Conservation (phyloP, 1,140 invertebrate species). For the Trichogramma pretiosum region DNA sequence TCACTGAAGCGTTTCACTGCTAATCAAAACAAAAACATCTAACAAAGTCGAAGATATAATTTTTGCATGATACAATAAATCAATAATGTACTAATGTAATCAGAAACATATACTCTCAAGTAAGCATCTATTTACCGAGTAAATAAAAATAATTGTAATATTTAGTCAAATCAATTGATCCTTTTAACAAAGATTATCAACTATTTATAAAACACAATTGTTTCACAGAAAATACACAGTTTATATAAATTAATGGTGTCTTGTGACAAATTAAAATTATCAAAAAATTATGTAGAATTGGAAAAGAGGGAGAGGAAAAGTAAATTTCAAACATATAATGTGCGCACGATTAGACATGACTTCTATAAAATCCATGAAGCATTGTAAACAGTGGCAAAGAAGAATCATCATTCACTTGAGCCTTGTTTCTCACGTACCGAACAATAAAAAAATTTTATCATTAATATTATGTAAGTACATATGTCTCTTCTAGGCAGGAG, state of each 20-base stretch:
- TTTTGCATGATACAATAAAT: conserved; percentile 27
- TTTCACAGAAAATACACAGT: conserved; percentile 17
- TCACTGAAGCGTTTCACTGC: conserved; percentile 20
- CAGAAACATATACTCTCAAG: conserved; percentile 23
- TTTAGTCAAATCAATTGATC: conserved; percentile 21
- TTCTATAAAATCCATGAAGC: too few relatives aligned
- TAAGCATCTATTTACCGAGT: conserved; percentile 11
- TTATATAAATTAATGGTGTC: conserved; percentile 17
- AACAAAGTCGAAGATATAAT: conserved; percentile 29
- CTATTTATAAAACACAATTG: conserved; percentile 26
- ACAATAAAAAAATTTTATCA: conserved; percentile 10
- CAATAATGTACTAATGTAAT: conserved; percentile 24
- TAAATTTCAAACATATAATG: too few relatives aligned
- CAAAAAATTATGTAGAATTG: too few relatives aligned
- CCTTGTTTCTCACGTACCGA: not conserved
- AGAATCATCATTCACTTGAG: not conserved
- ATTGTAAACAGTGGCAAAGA: not conserved
- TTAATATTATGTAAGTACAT: too few relatives aligned
- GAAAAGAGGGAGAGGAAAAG: conserved; percentile 8
- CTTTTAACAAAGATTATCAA: conserved; percentile 17
- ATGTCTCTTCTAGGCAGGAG: not conserved
- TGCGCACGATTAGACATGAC: too few relatives aligned
- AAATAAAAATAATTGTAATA: conserved; percentile 20
- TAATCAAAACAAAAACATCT: conserved; percentile 32
- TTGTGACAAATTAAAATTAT: conserved; percentile 5